Percentiles rank a stretch among this genome's conserved stretches.
Evolutionary conservation across 2,797 vertebrate species (phyloP).

Genomic region (Pangasius larnaudii): DNA sequence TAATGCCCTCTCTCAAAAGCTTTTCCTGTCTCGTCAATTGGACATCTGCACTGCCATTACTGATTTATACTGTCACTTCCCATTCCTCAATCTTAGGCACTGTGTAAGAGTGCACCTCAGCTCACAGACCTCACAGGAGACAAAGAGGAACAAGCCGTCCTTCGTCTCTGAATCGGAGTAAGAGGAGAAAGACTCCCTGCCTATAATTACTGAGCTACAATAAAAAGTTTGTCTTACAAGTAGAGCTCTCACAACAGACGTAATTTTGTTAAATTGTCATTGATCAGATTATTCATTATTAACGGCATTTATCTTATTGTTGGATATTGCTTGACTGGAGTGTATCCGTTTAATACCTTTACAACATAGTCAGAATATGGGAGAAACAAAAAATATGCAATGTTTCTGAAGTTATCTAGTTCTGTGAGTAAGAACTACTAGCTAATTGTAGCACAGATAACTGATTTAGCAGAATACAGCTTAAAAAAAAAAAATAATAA

Average conservation of each 20-base stretch:
- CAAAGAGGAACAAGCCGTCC: background rate
- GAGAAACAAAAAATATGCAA: background rate
- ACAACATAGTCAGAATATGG: background rate
- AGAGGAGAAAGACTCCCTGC: slow-evolving; percentile 29
- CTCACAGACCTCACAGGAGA: background rate
- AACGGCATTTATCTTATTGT: too few species aligned
- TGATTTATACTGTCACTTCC: slow-evolving; percentile 67
- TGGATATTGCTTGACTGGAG: background rate
- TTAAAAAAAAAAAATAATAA: background rate
- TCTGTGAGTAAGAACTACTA: background rate
- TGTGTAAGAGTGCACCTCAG: background rate
- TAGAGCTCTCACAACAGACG: background rate
- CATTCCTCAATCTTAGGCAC: slow-evolving; percentile 26
- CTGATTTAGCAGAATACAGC: background rate
- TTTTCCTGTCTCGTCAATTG: slow-evolving; percentile 77
- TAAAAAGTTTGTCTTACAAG: background rate
- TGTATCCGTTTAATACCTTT: background rate
- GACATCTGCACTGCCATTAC: slow-evolving; percentile 76
- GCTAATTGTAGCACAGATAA: too few species aligned
- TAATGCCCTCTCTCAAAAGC: slow-evolving; percentile 34
- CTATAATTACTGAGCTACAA: slow-evolving; percentile 6
- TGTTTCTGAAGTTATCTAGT: background rate
- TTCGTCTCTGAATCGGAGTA: slow-evolving; percentile 22
- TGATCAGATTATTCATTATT: background rate
- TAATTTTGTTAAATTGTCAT: background rate